These are phyloP conservation scores for Acanthaster planci DNA, from an alignment of 35 echinoderm and acorn worm genomes.

Conservation along the genomic window DNA sequence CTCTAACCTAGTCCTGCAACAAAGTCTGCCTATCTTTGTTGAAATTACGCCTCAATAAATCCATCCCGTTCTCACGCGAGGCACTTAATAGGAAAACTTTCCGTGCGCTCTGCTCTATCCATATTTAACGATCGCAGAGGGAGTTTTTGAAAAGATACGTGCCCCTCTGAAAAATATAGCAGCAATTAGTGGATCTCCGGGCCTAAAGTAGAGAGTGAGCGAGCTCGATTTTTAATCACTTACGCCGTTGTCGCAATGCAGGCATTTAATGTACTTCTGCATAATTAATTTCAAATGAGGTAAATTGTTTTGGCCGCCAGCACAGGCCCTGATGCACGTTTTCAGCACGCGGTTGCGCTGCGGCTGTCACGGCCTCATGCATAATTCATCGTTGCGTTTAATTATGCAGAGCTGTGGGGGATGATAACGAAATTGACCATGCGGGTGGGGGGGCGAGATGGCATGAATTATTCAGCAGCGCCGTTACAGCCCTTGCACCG, in stretches of 20 bases:
- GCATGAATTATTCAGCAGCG: not conserved
- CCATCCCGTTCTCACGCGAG: too few relatives aligned
- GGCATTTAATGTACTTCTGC: conserved; percentile 14
- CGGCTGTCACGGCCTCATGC: not conserved
- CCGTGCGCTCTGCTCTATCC: too few relatives aligned
- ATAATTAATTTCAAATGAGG: conserved; percentile 18
- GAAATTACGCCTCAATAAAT: too few relatives aligned
- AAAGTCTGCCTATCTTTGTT: too few relatives aligned
- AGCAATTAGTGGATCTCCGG: too few relatives aligned
- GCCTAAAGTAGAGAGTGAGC: too few relatives aligned
- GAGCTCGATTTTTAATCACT: conserved; percentile 4
- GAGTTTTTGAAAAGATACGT: too few relatives aligned
- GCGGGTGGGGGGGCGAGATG: not conserved
- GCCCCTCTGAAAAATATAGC: too few relatives aligned
- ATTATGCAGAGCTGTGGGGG: not conserved
- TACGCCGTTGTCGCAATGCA: not conserved
- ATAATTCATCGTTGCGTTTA: not conserved
- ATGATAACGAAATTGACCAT: not conserved
- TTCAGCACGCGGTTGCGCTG: not conserved
- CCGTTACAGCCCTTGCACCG: not conserved
- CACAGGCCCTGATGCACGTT: not conserved
- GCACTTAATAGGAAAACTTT: too few relatives aligned
- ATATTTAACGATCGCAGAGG: too few relatives aligned
- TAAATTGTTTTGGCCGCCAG: not conserved
- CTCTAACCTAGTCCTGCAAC: too few relatives aligned